phyloP scores from a whole-genome alignment of 2,888 invertebrate genomes.

The Chloroclystis v-ata region DNA sequence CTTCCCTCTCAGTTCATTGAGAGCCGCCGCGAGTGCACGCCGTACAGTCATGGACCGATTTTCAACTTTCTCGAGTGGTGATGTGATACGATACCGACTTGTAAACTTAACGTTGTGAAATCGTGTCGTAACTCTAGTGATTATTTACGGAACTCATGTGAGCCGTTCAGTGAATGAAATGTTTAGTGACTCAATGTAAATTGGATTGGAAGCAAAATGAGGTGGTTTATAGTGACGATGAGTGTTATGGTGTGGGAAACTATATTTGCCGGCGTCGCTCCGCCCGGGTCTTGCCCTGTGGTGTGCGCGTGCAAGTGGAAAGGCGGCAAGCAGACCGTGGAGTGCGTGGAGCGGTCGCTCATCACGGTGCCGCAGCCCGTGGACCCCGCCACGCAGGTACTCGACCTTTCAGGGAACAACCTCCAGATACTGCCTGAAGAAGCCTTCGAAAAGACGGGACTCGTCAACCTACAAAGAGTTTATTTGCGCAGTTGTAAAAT shows the following conservation, averaged over 20 bases:
- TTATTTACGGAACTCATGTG: constrained; percentile 31
- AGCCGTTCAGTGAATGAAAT: constrained; percentile 43
- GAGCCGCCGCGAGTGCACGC: constrained; percentile 63
- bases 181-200: constrained; percentile 51
- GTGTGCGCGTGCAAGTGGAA: constrained; percentile 96
- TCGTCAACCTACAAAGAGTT: constrained; percentile 91
- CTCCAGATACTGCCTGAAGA: constrained; percentile 89
- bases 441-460: constrained; percentile 87
- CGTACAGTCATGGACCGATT: constrained; percentile 81
- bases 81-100: constrained; percentile 72
- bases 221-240: constrained; percentile 69
- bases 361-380: constrained; percentile 91
- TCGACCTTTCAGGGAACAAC: constrained; percentile 93
- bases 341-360: constrained; percentile 90
- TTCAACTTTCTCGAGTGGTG: constrained; percentile 76
- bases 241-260: constrained; percentile 67
- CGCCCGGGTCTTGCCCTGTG: constrained; percentile 82
- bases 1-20: constrained; percentile 72
- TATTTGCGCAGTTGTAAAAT: constrained; percentile 90
- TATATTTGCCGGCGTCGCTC: constrained; percentile 63
- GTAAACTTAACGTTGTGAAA: constrained; percentile 44
- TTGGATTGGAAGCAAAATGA: constrained; percentile 63
- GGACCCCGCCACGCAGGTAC: constrained; percentile 92
- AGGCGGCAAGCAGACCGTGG: constrained; percentile 94
- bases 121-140: constrained; percentile 41